These are phyloP conservation scores for Elegia similella DNA, from an alignment of 2,888 invertebrate species.

Conservation along the genomic window DNA sequence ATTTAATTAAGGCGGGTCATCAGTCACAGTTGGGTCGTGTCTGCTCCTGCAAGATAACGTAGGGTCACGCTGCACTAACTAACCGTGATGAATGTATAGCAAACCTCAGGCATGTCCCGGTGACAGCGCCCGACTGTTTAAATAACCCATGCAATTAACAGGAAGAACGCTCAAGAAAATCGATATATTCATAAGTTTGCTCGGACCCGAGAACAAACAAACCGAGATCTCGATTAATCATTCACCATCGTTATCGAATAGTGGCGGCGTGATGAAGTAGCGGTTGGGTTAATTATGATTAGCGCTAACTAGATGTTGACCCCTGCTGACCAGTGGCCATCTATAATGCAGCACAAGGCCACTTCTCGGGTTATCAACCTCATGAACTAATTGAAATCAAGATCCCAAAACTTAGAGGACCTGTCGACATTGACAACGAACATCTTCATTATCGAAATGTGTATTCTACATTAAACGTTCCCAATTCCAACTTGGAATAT, in stretches of 20 bases:
- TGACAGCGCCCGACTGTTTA: conserved; percentile 66
- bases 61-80: conserved; percentile 74
- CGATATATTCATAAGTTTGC: conserved; percentile 75
- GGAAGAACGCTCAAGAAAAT: conserved; percentile 54
- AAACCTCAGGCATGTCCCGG: conserved; percentile 75
- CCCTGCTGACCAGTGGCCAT: conserved; percentile 49
- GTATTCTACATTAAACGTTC: conserved; percentile 34
- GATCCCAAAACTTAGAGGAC: conserved; percentile 26
- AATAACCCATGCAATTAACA: conserved; percentile 69
- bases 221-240: conserved; percentile 70
- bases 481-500: conserved; percentile 44
- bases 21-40: conserved; percentile 72
- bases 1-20: conserved; percentile 79
- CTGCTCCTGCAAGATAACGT: conserved; percentile 73
- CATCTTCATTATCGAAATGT: conserved; percentile 36
- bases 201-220: conserved; percentile 68
- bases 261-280: conserved; percentile 68
- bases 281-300: conserved; percentile 67
- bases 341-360: conserved; percentile 43
- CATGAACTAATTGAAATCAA: conserved; percentile 34
- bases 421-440: conserved; percentile 14
- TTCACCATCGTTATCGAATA: conserved; percentile 70
- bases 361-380: conserved; percentile 21
- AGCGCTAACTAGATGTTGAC: conserved; percentile 61
- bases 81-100: conserved; percentile 75